Conservation (phyloP, 1,140 invertebrate species). For the Teleogryllus occipitalis region DNA sequence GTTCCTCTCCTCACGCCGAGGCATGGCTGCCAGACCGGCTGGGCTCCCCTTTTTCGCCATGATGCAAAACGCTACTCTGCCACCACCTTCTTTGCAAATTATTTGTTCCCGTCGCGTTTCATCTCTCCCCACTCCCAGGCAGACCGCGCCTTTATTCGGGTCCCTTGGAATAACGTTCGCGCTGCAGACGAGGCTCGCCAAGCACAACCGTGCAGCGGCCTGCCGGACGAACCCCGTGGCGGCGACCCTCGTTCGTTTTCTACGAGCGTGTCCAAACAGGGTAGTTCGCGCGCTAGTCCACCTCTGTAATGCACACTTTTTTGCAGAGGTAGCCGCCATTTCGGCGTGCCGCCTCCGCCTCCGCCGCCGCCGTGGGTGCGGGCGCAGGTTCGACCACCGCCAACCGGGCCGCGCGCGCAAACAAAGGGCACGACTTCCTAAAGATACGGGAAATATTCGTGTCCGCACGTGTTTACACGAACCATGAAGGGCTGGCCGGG, state of each 20-base stretch:
- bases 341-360: too few species aligned
- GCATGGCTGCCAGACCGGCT: not conserved
- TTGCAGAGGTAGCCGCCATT: not conserved
- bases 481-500: not conserved
- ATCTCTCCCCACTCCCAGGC: not conserved
- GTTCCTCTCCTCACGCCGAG: not conserved
- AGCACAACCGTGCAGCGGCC: not conserved
- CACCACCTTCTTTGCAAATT: not conserved
- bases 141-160: not conserved
- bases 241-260: not conserved
- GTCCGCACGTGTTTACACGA: not conserved
- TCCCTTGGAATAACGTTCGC: not conserved
- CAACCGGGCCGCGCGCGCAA: not conserved
- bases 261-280: not conserved
- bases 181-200: not conserved
- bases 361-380: too few species aligned
- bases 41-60: not conserved
- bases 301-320: not conserved
- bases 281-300: not conserved
- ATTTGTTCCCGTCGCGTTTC: not conserved
- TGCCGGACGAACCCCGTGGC: not conserved
- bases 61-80: not conserved
- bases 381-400: not conserved
- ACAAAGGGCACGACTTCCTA: not conserved
- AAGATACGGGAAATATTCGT: not conserved